Evolutionary conservation across 2,888 invertebrate genomes (phyloP).

Genomic region (Blastobasis lacticolella): DNA sequence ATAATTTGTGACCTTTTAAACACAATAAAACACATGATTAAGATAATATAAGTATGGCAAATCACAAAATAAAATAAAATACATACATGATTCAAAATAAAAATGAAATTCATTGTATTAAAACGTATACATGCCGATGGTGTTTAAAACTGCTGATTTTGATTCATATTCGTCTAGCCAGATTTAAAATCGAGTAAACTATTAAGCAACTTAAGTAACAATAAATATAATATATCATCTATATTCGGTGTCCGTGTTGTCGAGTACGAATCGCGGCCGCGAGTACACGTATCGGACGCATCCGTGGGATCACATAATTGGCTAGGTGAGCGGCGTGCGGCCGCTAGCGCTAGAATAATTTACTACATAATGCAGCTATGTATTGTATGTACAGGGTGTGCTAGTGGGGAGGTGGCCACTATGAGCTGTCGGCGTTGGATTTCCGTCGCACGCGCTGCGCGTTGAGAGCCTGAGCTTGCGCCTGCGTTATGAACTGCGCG

Average conservation of each 20-base stretch:
- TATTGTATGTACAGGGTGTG: background rate
- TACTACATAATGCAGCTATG: background rate
- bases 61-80: constrained; percentile 12
- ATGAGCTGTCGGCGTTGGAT: constrained; percentile 70
- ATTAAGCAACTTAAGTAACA: too few species aligned
- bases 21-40: constrained; percentile 38
- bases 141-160: background rate
- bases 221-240: too few species aligned
- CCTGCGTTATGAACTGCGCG: constrained; percentile 60
- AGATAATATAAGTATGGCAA: constrained; percentile 24
- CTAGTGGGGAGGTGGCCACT: constrained; percentile 29
- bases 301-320: constrained; percentile 1
- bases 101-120: constrained; percentile 11
- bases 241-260: too few species aligned
- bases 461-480: constrained; percentile 53
- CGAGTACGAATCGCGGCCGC: too few species aligned
- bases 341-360: constrained; percentile 4
- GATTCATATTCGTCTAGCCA: background rate
- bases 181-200: too few species aligned
- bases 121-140: constrained; percentile 3
- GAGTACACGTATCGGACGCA: background rate
- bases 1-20: constrained; percentile 41
- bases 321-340: background rate
- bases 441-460: constrained; percentile 64
- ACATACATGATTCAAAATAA: constrained; percentile 15